A percentile compares a stretch with the other conserved stretches of the same genome.
phyloP scores from a whole-genome alignment of 2,797 vertebrate genomes.

The Apogon talboti region DNA sequence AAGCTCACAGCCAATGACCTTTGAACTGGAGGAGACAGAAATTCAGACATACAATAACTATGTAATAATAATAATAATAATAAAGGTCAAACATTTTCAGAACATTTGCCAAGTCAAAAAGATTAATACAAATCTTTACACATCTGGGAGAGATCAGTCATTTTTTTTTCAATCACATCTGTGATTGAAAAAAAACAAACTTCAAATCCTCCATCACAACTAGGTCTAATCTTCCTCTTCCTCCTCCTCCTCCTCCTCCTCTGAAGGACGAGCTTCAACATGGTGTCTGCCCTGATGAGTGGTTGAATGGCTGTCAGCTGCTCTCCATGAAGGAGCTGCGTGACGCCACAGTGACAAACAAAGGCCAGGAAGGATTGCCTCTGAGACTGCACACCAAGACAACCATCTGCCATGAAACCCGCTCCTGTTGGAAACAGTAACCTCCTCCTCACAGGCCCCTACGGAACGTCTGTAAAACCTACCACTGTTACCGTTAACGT shows the following conservation, averaged over 20 bases:
- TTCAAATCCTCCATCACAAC: constrained; percentile 54
- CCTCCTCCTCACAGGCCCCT: constrained; percentile 46
- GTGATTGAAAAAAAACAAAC: background rate
- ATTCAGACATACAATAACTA: too few species aligned
- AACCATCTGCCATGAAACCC: constrained; percentile 74
- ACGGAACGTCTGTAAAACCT: constrained; percentile 45
- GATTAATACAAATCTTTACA: constrained; percentile 5
- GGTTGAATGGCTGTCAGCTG: constrained; percentile 69
- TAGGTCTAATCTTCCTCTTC: constrained; percentile 63
- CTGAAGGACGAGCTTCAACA: constrained; percentile 58
- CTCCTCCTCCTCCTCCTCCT: constrained; percentile 17
- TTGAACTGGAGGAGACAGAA: background rate
- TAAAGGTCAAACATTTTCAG: too few species aligned
- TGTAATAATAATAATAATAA: too few species aligned
- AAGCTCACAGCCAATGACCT: background rate
- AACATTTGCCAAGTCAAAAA: constrained; percentile 4
- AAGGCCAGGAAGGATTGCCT: constrained; percentile 61
- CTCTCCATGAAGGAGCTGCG: constrained; percentile 59
- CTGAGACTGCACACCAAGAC: constrained; percentile 63
- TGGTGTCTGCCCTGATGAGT: constrained; percentile 59
- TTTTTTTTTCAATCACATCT: too few species aligned
- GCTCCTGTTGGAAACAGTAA: constrained; percentile 56
- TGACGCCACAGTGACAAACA: constrained; percentile 61
- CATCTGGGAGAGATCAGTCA: constrained; percentile 10
- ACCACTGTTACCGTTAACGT: constrained; percentile 24